phyloP scores from a whole-genome alignment of 1,140 invertebrate genomes.

The Ectropis grisescens region DNA sequence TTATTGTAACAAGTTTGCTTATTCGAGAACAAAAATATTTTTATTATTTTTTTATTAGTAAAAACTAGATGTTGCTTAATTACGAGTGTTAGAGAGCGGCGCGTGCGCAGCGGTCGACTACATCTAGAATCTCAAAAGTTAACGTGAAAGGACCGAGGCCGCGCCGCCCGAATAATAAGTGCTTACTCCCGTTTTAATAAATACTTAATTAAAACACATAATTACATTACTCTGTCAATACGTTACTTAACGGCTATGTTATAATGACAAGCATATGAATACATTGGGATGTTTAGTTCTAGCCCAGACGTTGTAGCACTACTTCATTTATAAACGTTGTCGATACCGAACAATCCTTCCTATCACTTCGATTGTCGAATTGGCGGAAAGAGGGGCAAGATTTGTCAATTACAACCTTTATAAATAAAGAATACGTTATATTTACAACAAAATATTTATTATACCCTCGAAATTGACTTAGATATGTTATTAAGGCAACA shows the following conservation, averaged over 20 bases:
- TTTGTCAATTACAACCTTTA: slow-evolving; percentile 14
- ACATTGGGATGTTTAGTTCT: slow-evolving; percentile 17
- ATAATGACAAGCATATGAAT: slow-evolving; percentile 52
- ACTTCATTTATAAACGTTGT: slow-evolving; percentile 15
- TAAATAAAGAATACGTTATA: slow-evolving; percentile 11
- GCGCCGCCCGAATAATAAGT: slow-evolving; percentile 23
- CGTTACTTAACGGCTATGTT: slow-evolving; percentile 48
- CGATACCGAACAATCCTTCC: slow-evolving; percentile 10
- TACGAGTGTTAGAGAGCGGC: slow-evolving; percentile 48
- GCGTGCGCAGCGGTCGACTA: slow-evolving; percentile 38
- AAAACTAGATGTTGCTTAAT: slow-evolving; percentile 53
- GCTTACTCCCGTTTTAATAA: slow-evolving; percentile 47
- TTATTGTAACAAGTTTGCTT: slow-evolving; percentile 50
- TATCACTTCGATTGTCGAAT: slow-evolving; percentile 5
- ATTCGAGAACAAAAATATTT: slow-evolving; percentile 59
- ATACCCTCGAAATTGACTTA: slow-evolving; percentile 62
- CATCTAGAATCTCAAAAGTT: slow-evolving; percentile 21
- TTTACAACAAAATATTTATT: slow-evolving; percentile 42
- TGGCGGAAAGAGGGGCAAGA: slow-evolving; percentile 11
- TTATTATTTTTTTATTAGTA: slow-evolving; percentile 56
- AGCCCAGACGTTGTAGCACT: slow-evolving; percentile 11
- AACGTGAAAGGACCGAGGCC: slow-evolving; percentile 22
- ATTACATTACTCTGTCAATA: slow-evolving; percentile 52
- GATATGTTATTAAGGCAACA: slow-evolving; percentile 69
- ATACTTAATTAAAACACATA: slow-evolving; percentile 55